phyloP scores from a whole-genome alignment of 2,113 vertebrate genomes.

The Scophthalmus maximus region DNA sequence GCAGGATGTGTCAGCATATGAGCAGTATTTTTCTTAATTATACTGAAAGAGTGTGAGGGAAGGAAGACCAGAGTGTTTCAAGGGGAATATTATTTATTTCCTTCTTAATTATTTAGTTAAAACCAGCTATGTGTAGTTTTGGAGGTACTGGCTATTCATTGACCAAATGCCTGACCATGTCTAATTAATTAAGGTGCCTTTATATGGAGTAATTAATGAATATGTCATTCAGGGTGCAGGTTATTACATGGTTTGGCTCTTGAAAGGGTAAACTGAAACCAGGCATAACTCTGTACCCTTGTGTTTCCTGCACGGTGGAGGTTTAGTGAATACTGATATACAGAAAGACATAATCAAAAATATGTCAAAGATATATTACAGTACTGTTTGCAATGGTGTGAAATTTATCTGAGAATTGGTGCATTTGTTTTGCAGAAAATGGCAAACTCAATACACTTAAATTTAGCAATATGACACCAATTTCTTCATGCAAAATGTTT shows the following conservation, averaged over 20 bases:
- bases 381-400: background rate
- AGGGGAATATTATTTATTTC: constrained; percentile 18
- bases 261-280: background rate
- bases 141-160: constrained; percentile 39
- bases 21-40: constrained; percentile 20
- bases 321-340: background rate
- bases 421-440: no score
- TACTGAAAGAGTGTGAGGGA: background rate
- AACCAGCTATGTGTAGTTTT: constrained; percentile 17
- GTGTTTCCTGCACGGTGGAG: background rate
- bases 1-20: constrained; percentile 11
- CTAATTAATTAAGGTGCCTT: constrained; percentile 47
- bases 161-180: constrained; percentile 28
- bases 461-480: no score
- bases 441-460: no score
- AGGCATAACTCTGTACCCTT: background rate
- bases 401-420: no score
- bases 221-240: constrained; percentile 20
- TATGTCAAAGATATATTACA: no score
- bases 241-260: constrained; percentile 5
- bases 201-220: constrained; percentile 35
- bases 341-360: background rate
- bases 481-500: background rate
- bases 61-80: constrained; percentile 13
- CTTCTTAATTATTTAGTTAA: background rate